A percentile compares a stretch with the other conserved stretches of the same genome.
Conservation (phyloP, 2,797 vertebrate species). For the Danio jaintianensis region DNA sequence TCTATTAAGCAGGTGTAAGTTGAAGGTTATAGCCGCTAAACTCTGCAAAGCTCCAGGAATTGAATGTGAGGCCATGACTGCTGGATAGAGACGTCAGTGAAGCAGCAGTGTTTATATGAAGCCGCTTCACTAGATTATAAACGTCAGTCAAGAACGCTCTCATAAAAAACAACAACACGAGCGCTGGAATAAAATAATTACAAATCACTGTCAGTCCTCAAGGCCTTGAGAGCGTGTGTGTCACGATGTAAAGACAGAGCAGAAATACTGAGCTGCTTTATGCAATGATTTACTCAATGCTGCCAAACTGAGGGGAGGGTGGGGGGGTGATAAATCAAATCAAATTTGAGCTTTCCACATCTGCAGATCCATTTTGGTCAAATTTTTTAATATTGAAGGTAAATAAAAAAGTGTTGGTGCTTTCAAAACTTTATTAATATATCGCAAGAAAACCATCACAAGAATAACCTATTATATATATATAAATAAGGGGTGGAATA, state of each 20-base stretch:
- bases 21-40: no score
- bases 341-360: no score
- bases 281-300: neutral
- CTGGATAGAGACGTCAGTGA: neutral
- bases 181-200: no score
- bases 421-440: no score
- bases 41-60: no score
- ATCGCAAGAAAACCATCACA: no score
- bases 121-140: neutral
- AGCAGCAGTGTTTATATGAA: neutral
- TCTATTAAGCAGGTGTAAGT: no score
- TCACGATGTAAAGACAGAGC: neutral
- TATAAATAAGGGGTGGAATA: no score
- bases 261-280: neutral
- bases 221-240: neutral
- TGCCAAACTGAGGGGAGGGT: neutral
- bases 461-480: no score
- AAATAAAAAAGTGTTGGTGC: no score
- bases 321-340: no score
- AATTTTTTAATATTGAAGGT: neutral
- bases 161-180: neutral
- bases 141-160: neutral
- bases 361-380: neutral
- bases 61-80: no score
- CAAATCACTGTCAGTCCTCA: neutral